Evolutionary conservation across 2,888 invertebrate genomes (phyloP).

Genomic region (Cryptus viduatorius): DNA sequence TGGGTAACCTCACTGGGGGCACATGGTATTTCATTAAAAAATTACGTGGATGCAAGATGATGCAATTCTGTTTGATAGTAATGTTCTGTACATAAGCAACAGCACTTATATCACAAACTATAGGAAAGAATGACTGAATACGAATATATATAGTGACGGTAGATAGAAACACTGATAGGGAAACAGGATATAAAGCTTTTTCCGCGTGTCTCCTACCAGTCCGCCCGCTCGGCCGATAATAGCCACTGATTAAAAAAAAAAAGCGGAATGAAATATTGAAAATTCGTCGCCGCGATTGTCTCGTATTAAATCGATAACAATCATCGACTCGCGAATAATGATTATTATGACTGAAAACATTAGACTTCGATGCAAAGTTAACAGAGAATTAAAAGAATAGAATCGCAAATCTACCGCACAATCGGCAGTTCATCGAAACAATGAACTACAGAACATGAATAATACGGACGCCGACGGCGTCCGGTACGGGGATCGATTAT

Average conservation of each 20-base stretch:
- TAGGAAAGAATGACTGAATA: background rate
- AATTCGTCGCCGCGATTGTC: background rate
- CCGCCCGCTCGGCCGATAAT: background rate
- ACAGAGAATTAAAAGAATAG: background rate
- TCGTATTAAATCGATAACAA: background rate
- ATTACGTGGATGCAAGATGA: background rate
- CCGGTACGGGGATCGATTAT: background rate
- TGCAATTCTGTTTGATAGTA: background rate
- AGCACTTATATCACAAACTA: background rate
- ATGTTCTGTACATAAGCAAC: background rate
- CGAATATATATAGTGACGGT: background rate
- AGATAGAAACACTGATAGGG: background rate
- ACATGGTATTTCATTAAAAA: background rate
- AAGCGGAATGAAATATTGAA: background rate
- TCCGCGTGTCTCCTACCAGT: background rate
- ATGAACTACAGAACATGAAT: background rate
- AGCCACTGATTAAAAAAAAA: background rate
- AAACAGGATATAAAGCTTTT: background rate
- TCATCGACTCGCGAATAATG: background rate
- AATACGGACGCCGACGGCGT: background rate
- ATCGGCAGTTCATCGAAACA: background rate
- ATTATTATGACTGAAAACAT: background rate
- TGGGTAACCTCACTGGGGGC: slow-evolving; percentile 34
- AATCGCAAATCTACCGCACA: background rate
- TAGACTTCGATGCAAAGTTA: background rate